phyloP scores from a whole-genome alignment of 2,888 invertebrate genomes.

The Drosophila affinis region DNA sequence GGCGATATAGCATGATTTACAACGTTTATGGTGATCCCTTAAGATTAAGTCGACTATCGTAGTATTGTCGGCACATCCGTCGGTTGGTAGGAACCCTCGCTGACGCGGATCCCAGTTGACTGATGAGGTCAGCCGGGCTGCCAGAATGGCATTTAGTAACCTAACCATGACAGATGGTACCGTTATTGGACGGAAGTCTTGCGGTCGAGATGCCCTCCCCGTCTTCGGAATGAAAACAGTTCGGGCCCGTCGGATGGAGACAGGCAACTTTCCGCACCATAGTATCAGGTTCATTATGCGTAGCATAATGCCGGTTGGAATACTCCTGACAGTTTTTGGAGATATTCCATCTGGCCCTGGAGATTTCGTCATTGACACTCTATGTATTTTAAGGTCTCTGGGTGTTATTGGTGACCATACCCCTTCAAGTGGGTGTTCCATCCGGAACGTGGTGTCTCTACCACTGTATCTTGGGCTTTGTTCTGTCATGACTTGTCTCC shows the following conservation, averaged over 20 bases:
- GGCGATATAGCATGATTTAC: no score
- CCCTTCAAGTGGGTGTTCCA: slow-evolving; percentile 2
- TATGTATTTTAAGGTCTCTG: slow-evolving; percentile 3
- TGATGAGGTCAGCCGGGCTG: slow-evolving; percentile 1
- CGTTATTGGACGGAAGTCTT: slow-evolving; percentile 10
- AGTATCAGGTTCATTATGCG: slow-evolving; percentile 32
- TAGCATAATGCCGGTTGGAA: slow-evolving; percentile 25
- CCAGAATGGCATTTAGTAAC: slow-evolving; percentile 8
- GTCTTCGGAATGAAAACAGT: slow-evolving; percentile 33
- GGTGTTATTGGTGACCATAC: no score
- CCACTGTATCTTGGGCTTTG: slow-evolving; percentile 1
- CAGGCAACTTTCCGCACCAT: slow-evolving; percentile 22
- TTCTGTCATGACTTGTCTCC: slow-evolving; percentile 19
- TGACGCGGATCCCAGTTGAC: slow-evolving; percentile 7
- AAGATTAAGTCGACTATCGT: slow-evolving; percentile 24
- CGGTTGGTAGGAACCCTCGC: slow-evolving; percentile 7
- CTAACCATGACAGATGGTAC: slow-evolving; percentile 11
- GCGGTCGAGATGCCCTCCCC: slow-evolving; percentile 15
- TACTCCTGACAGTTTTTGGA: slow-evolving; percentile 18
- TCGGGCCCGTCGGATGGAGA: slow-evolving; percentile 33
- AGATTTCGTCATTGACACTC: slow-evolving; percentile 11
- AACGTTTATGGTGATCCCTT: slow-evolving; percentile 13
- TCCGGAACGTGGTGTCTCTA: not conserved
- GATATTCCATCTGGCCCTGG: slow-evolving; percentile 29
- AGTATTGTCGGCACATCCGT: slow-evolving; percentile 24